Evolutionary conservation across 1,140 invertebrate genomes (phyloP), one percentile per base, ranked within the genome.

Genomic region (Hirudo medicinalis): DNA sequence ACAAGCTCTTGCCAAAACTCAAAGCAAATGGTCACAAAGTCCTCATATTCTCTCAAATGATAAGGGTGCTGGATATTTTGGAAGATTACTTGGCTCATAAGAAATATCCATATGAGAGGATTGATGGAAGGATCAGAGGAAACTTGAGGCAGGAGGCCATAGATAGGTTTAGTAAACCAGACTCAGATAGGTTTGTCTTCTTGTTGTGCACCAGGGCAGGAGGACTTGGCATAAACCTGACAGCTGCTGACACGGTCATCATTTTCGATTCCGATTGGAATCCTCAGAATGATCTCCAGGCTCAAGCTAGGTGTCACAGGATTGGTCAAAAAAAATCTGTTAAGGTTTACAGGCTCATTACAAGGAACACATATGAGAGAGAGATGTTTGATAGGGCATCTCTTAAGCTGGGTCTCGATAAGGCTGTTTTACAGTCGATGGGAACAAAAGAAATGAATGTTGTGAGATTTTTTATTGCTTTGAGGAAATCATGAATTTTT

Each of bases 231-330:
- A 98, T 99, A 74, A 98, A 99, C 85, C 84, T 99, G 72, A 99
- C 96, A 0, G 95, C 97, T 22, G 97, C 97, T 40, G 97, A 99
- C 80, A 99, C 96, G 72, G 95, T 98, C 8, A 97, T 99, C 75
- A 99, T 99, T 76, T 99, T 98, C 79, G 97, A 99, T 80, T 97
- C 93, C 73, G 97, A 99, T 82, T 99, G 96, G 96, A 99, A 99
- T 87, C 96, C 96, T 49, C 96, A 99, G 84, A 99, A 98, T 82
- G 95, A 98, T 84, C 85, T 97, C 72, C 57, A 89, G 87, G 96
- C 95, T 20, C 96, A 99, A 86, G 96, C 95, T 66, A 86, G 95
- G 76, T 99, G 96, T 83, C 97, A 99, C 85, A 88, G 97, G 77
- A 99, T 99, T 81, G 97, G 97, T 22, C 97, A 99, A 80, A 90